Evolutionary conservation across 2,113 vertebrate genomes (phyloP).

Genomic region (Lepidothrix coronata): DNA sequence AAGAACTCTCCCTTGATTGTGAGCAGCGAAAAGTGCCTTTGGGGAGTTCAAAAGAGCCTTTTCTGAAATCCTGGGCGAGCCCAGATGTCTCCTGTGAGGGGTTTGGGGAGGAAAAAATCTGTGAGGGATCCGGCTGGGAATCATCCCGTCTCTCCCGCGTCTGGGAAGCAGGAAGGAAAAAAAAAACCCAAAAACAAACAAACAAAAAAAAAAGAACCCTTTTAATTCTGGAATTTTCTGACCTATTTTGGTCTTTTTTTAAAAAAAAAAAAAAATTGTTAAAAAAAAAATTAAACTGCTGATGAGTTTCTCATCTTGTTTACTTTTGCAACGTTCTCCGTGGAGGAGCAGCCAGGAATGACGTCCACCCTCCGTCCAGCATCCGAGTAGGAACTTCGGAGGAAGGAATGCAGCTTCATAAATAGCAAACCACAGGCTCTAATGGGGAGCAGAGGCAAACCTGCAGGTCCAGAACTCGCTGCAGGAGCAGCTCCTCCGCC

Average conservation of each 20-base stretch:
- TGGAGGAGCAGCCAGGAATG: slow-evolving; percentile 52
- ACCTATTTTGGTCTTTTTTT: background rate
- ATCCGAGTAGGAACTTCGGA: slow-evolving; percentile 39
- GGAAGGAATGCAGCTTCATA: slow-evolving; percentile 61
- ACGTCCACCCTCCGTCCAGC: slow-evolving; percentile 46
- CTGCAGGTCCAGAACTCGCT: background rate
- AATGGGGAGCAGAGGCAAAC: slow-evolving; percentile 41
- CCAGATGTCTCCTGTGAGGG: background rate
- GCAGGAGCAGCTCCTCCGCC: background rate
- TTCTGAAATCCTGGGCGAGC: background rate
- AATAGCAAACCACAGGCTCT: slow-evolving; percentile 45
- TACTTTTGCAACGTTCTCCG: slow-evolving; percentile 39
- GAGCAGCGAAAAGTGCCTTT: background rate
- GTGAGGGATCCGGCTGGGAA: background rate
- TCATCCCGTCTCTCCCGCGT: background rate
- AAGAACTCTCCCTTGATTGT: background rate
- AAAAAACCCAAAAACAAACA: no score
- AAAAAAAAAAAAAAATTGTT: background rate
- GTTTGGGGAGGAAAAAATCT: background rate
- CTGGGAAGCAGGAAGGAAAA: background rate
- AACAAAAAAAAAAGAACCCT: background rate
- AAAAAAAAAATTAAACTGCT: background rate
- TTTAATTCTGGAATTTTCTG: slow-evolving; percentile 45
- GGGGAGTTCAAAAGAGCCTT: background rate
- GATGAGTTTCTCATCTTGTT: slow-evolving; percentile 66